Evolutionary conservation across 2,797 vertebrate genomes (phyloP).

Genomic region (Cirrhinus mrigala): DNA sequence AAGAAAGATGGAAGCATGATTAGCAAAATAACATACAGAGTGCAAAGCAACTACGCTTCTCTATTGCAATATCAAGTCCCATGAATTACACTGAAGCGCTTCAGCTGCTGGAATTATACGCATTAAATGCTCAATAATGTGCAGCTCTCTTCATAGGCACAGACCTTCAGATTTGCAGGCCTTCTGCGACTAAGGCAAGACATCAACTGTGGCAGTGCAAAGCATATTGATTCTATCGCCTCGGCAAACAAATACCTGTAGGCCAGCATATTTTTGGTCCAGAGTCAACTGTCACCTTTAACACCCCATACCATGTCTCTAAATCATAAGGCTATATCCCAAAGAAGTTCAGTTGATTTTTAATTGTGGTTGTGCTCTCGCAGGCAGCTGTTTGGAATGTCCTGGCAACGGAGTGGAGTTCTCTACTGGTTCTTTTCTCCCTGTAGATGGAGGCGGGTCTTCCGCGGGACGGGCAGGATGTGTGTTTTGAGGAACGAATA

Average conservation of each 20-base stretch:
- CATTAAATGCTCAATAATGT: not conserved
- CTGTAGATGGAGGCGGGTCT: not conserved
- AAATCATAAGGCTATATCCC: constrained; percentile 28
- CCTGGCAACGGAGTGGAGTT: constrained; percentile 19
- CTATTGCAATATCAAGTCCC: not conserved
- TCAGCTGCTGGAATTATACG: not conserved
- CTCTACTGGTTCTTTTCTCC: not conserved
- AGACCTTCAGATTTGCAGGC: not conserved
- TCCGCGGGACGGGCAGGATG: constrained; percentile 27
- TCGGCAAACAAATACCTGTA: constrained; percentile 19
- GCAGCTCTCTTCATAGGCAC: constrained; percentile 9
- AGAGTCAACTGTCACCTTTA: constrained; percentile 11
- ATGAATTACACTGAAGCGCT: not conserved
- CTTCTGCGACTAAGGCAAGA: not conserved
- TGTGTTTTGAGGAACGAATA: constrained; percentile 14
- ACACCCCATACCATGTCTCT: not conserved
- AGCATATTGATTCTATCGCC: constrained; percentile 20
- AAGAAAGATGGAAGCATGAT: constrained; percentile 17
- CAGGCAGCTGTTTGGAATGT: not conserved
- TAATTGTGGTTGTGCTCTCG: not conserved
- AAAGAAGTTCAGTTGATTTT: constrained; percentile 5
- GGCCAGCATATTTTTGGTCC: constrained; percentile 31
- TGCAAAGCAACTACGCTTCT: constrained; percentile 14
- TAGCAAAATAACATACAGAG: not conserved
- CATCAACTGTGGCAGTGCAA: constrained; percentile 41